Evolutionary conservation across 1,140 invertebrate species (phyloP).

Genomic region (Ceratitis capitata): DNA sequence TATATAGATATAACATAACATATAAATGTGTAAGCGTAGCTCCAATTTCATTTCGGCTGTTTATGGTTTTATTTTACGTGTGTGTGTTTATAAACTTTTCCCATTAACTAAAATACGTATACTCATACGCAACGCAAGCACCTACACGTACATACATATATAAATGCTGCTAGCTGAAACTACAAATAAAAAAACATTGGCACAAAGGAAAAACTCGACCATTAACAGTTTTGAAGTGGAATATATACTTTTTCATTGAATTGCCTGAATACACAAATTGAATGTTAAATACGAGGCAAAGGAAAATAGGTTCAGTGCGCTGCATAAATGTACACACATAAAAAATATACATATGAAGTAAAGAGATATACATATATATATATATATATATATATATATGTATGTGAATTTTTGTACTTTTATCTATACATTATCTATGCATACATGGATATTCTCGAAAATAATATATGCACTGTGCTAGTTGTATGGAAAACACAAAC

Average conservation of each 20-base stretch:
- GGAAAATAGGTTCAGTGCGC: background rate
- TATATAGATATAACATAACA: no score
- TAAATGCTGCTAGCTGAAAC: background rate
- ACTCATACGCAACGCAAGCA: no score
- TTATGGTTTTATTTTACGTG: background rate
- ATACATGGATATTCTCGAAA: background rate
- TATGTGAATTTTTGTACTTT: background rate
- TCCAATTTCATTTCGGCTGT: background rate
- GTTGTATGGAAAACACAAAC: background rate
- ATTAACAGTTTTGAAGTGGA: slow-evolving; percentile 29
- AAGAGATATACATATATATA: background rate
- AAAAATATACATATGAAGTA: no score
- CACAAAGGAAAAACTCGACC: slow-evolving; percentile 21
- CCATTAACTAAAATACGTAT: background rate
- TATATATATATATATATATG: background rate
- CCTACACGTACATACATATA: background rate
- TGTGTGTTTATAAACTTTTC: background rate
- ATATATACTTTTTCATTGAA: slow-evolving; percentile 14
- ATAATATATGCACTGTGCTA: background rate
- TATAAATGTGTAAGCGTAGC: no score
- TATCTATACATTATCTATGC: background rate
- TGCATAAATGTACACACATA: background rate
- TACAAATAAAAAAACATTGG: background rate
- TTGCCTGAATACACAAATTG: slow-evolving; percentile 28
- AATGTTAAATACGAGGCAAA: background rate